Evolutionary conservation across 2,113 vertebrate genomes (phyloP).

Genomic region (Melospiza georgiana): DNA sequence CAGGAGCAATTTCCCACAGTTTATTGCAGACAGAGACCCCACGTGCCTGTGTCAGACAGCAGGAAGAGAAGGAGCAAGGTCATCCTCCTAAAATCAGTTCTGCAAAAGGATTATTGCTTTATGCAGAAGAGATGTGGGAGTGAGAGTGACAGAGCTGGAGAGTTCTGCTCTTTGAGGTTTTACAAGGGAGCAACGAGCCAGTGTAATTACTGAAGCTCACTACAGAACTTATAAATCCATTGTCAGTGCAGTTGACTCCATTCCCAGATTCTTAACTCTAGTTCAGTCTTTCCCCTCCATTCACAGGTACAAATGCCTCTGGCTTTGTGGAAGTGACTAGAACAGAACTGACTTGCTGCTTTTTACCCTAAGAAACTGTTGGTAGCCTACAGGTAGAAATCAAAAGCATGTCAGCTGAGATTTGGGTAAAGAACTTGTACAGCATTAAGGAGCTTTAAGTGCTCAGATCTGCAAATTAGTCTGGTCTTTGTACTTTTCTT

Average conservation of each 20-base stretch:
- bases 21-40: neutral
- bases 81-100: neutral
- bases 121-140: neutral
- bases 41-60: fast-evolving
- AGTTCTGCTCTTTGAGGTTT: neutral
- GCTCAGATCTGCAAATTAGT: constrained; percentile 38
- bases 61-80: neutral
- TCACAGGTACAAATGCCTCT: constrained; percentile 59
- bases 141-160: fast-evolving
- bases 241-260: neutral
- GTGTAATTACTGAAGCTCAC: neutral
- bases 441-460: neutral
- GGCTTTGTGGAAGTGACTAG: constrained; percentile 44
- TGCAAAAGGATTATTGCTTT: neutral
- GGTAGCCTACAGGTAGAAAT: constrained; percentile 66
- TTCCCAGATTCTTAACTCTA: constrained; percentile 11
- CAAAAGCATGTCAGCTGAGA: constrained; percentile 54
- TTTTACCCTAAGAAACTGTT: constrained; percentile 56
- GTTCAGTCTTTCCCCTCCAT: neutral
- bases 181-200: neutral
- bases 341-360: constrained; percentile 64
- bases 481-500: constrained; percentile 11
- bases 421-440: constrained; percentile 29
- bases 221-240: neutral
- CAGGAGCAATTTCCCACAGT: neutral